phyloP scores from a whole-genome alignment of 2,797 vertebrate genomes.

The Argentina silus region DNA sequence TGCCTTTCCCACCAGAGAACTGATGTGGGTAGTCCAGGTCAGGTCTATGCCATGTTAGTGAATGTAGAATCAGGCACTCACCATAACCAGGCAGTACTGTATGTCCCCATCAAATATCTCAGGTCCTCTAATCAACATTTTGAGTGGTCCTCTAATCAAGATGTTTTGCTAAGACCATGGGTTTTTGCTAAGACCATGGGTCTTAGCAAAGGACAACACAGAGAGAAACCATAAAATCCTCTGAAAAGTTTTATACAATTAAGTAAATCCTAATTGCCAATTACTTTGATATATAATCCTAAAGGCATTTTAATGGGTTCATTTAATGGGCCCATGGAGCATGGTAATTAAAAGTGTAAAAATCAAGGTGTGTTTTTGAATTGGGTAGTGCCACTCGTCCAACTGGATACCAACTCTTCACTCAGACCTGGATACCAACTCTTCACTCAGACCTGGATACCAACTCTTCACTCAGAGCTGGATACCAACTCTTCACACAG shows the following conservation, averaged over 20 bases:
- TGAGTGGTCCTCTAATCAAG: no score
- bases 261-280: slow-evolving; percentile 83
- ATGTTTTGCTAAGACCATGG: not conserved
- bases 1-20: no score
- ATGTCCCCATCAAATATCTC: not conserved
- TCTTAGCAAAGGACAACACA: not conserved
- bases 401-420: no score
- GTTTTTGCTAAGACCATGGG: not conserved
- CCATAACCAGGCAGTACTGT: not conserved
- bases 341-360: slow-evolving; percentile 70
- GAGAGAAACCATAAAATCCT: slow-evolving; percentile 59
- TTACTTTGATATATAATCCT: slow-evolving; percentile 81
- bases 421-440: no score
- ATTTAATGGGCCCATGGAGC: slow-evolving; percentile 79
- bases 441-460: no score
- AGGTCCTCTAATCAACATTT: not conserved
- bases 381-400: slow-evolving; percentile 38
- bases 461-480: no score
- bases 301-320: slow-evolving; percentile 75
- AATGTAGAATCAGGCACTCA: no score
- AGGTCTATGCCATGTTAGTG: no score
- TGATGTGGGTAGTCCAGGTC: no score
- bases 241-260: slow-evolving; percentile 76
- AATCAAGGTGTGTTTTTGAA: slow-evolving; percentile 62
- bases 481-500: no score